A percentile compares a stretch with the other conserved stretches of the same genome.
phyloP scores from a whole-genome alignment of 2,113 vertebrate genomes.

The Hemicordylus capensis region DNA sequence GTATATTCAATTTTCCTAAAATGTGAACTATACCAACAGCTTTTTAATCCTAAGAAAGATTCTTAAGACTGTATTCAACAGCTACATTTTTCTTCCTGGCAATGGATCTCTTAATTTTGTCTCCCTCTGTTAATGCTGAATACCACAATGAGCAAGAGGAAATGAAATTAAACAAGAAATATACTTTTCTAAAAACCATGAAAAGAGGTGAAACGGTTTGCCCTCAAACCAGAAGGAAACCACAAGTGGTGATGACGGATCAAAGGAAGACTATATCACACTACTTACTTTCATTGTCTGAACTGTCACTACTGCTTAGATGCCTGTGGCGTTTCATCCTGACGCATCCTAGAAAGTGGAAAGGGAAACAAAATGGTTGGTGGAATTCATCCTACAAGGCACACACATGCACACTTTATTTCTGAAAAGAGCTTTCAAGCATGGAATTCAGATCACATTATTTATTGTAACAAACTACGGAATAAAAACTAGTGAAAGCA shows the following conservation, averaged over 20 bases:
- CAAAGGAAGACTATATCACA: constrained; percentile 52
- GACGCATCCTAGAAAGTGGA: constrained; percentile 83
- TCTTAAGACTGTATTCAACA: constrained; percentile 6
- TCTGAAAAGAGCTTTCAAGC: constrained; percentile 45
- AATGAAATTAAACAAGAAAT: constrained; percentile 28
- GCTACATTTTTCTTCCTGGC: neutral
- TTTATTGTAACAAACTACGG: neutral
- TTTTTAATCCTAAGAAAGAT: neutral
- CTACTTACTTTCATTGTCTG: constrained; percentile 97
- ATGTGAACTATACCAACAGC: neutral
- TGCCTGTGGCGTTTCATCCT: constrained; percentile 97
- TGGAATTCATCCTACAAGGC: constrained; percentile 41
- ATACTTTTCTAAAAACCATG: neutral
- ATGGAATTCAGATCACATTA: neutral
- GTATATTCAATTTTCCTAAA: neutral
- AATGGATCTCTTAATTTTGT: neutral
- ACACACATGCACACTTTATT: constrained; percentile 42
- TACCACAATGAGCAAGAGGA: neutral
- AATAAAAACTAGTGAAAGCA: neutral
- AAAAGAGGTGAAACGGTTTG: constrained; percentile 40
- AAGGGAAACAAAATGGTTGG: constrained; percentile 60
- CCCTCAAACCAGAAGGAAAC: constrained; percentile 68
- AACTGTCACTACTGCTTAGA: constrained; percentile 97
- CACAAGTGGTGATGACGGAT: constrained; percentile 58
- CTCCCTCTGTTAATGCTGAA: neutral